Base-by-base conservation (phyloP, 2,888 invertebrate species). In the Torymus texanus region DNA sequence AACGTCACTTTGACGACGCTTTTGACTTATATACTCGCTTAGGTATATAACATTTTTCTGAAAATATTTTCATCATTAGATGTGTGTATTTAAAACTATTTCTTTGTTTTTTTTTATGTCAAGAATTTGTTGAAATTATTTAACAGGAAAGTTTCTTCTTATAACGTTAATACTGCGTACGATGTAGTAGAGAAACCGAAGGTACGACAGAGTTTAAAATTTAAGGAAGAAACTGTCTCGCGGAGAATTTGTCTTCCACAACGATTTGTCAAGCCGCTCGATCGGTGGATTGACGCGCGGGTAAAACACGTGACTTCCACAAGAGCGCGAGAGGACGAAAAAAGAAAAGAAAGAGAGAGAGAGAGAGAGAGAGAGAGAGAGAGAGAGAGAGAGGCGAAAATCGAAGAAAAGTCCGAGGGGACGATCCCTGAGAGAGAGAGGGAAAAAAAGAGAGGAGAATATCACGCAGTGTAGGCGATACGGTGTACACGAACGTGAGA, bases 181-280 rank as follows among this genome's bases (percentile, higher is more conserved):
- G 41, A 41, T 5, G 10, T 41, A 41, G 8, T 41, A 8, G 5
- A 41, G 56, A 65, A n/a, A 50, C n/a, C 59, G 16, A 16, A 16
- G 24, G 24, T 53, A 16, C 55, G 53, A 77, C 53, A 66, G 68
- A 16, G 61, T 21, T 55, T 67, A 2, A 70, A 59, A 79, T 75
- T 18, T 58, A 59, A 5, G 13, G 56, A 13, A 50, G 18, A 29
- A 55, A 73, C 41, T 14, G 14, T 13, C 29, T n/a, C 55, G 14
- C 41, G 16, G 2, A n/a, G 5, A 75, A 67, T 75, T 75, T 67
- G 67, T 75, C 61, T 29, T 21, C 61, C 16, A 21, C 68, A 50
- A 70, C 70, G 56, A 76, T 76, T 76, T 76, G 76, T 76, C 76
- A 76, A 56, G 76, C 51, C 55, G 50, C n/a, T 41, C 53, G 16